Conservation (phyloP, 2,888 invertebrate genomes). For the Sinopyrophorus schimmeli region DNA sequence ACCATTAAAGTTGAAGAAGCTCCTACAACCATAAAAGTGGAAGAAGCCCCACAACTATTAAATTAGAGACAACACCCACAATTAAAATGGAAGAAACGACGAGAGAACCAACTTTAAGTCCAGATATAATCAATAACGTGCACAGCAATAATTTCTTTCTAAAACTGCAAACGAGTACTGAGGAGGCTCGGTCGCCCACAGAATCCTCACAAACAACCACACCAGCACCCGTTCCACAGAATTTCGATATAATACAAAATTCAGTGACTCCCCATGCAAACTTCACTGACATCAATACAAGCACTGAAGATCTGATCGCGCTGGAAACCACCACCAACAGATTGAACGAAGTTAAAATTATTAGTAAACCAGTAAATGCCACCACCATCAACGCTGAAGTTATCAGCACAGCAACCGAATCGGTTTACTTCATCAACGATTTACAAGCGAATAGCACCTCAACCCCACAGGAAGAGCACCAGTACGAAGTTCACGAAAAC, state of each 20-base stretch:
- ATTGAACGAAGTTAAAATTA: slow-evolving; percentile 25
- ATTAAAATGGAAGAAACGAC: slow-evolving; percentile 18
- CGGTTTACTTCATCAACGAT: not conserved
- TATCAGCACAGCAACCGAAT: slow-evolving; percentile 36
- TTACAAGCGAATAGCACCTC: not conserved
- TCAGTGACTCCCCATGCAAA: not conserved
- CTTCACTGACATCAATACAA: slow-evolving; percentile 18
- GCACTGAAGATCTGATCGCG: slow-evolving; percentile 49
- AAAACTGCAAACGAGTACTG: slow-evolving; percentile 20
- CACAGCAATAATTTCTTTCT: slow-evolving; percentile 47
- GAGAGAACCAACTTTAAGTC: slow-evolving; percentile 34
- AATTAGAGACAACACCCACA: slow-evolving; percentile 1
- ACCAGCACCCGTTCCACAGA: not conserved
- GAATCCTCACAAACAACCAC: slow-evolving; percentile 7
- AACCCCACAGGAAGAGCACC: slow-evolving; percentile 29
- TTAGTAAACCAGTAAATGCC: slow-evolving; percentile 15
- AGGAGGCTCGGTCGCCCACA: slow-evolving; percentile 4
- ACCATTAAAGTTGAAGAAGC: not conserved
- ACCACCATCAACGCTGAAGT: slow-evolving; percentile 41
- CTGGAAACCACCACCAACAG: slow-evolving; percentile 51
- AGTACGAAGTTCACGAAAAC: slow-evolving; percentile 46
- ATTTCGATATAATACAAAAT: not conserved
- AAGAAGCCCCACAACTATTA: no score
- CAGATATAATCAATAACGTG: slow-evolving; percentile 48
- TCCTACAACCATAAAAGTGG: slow-evolving; percentile 4